Base-by-base conservation (phyloP, 2,888 invertebrate species). In the Pseudococcus viburni region DNA sequence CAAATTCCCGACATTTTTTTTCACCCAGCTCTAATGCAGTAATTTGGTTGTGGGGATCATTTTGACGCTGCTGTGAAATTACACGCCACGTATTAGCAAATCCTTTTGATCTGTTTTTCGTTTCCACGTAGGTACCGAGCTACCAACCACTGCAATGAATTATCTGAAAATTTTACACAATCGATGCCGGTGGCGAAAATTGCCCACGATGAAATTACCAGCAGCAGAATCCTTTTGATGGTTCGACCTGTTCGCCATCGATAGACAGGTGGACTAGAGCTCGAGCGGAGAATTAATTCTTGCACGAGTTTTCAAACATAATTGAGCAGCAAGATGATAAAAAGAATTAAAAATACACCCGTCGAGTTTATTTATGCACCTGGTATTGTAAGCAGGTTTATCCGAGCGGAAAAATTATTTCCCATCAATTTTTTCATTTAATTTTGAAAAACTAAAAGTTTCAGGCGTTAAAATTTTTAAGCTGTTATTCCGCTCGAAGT, bases 381-480 rank as follows among this genome's bases (percentile, higher is more conserved):
- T 73, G 73, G 73, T 33, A 73, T 73, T 73, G 33, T 73, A 73
- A 73, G 73, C 17, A 33, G 26, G 73, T 33, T 73, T 17, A 73
- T 73, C 33, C 17, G 33, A 73, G 73, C 17, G 73, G 33, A 73
- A 73, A 73, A 73, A 73, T 73, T 73, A 73, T 73, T 73, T 73
- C 73, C 73, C 73, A 73, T 73, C 73, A 73, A 73, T 73, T 73
- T 73, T 73, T 73, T 73, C 73, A 33, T 73, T 73, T 73, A 73
- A 73, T 39, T 33, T 73, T 73, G 7, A 73, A 73, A 42, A 33
- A 73, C 73, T 73, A 73, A 39, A 73, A 73, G 33, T 73, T 68
- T 73, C 42, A 6, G 11, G 33, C 73, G 73, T 15, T 33, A 17
- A 73, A 73, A 73, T 73, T 73, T 73, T 17, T 33, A 73, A 73